Percentiles rank a stretch among this genome's conserved stretches.
These are phyloP conservation scores for Scaptomyza parva DNA, from an alignment of 2,888 invertebrate species.

Conservation along the genomic window DNA sequence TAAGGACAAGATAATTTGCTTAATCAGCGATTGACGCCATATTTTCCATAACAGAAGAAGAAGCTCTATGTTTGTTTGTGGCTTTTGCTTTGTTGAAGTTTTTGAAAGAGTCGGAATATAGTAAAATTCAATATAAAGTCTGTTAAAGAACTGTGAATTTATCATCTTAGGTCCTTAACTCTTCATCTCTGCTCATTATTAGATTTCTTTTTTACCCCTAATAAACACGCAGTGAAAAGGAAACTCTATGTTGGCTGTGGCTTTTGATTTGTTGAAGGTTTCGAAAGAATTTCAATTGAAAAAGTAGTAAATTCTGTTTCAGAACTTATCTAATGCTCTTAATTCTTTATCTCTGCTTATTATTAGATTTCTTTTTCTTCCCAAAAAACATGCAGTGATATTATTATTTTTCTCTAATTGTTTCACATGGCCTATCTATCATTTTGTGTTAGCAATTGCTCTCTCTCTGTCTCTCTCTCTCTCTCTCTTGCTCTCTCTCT, in stretches of 20 bases:
- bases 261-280: not conserved
- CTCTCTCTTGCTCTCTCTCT: too few relatives aligned
- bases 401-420: conserved; percentile 61
- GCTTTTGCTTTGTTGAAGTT: too few relatives aligned
- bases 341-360: not conserved
- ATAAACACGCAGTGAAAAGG: not conserved
- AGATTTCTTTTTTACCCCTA: not conserved
- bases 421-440: conserved; percentile 64
- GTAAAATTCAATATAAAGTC: too few relatives aligned
- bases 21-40: conserved; percentile 33
- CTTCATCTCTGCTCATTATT: not conserved
- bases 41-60: not conserved
- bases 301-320: too few relatives aligned
- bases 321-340: not conserved
- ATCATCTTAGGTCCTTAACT: not conserved
- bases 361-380: not conserved
- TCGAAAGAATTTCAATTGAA: too few relatives aligned
- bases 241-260: not conserved
- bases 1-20: conserved; percentile 33
- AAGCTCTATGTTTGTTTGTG: not conserved
- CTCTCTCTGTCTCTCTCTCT: too few relatives aligned
- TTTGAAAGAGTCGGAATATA: too few relatives aligned
- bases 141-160: not conserved
- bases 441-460: too few relatives aligned
- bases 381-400: not conserved